A percentile compares a stretch with the other conserved stretches of the same genome.
phyloP scores from a whole-genome alignment of 2,888 invertebrate species.

The Cerastis leucographa region DNA sequence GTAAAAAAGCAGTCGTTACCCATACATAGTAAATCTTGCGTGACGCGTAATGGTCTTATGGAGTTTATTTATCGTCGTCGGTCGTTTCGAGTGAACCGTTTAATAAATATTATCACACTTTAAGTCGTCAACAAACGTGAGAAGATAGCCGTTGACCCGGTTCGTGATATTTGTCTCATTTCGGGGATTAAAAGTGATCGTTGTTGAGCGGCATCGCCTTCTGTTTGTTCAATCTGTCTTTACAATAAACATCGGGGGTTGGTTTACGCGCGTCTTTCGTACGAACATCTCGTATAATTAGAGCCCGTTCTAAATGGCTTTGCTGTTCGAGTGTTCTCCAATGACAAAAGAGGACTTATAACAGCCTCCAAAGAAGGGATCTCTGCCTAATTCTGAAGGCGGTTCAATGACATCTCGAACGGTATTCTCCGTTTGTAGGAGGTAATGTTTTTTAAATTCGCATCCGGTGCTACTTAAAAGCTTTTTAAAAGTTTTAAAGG shows the following conservation, averaged over 20 bases:
- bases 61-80: constrained; percentile 87
- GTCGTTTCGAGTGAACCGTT: constrained; percentile 87
- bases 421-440: constrained; percentile 76
- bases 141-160: constrained; percentile 89
- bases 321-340: constrained; percentile 83
- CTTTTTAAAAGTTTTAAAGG: constrained; percentile 69
- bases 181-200: constrained; percentile 88
- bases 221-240: constrained; percentile 86
- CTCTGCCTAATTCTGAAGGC: constrained; percentile 81
- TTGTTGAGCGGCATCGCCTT: constrained; percentile 83
- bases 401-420: constrained; percentile 82
- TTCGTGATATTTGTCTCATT: constrained; percentile 90
- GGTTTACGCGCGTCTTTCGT: constrained; percentile 75
- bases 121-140: constrained; percentile 90
- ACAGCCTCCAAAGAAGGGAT: constrained; percentile 78
- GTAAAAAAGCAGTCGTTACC: constrained; percentile 82
- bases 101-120: constrained; percentile 90
- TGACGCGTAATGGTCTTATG: constrained; percentile 87
- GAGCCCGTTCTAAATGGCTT: constrained; percentile 82
- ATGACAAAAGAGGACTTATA: constrained; percentile 86
- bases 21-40: constrained; percentile 88
- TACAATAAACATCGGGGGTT: constrained; percentile 84
- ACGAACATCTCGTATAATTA: constrained; percentile 85
- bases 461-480: constrained; percentile 84
- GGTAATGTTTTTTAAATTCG: constrained; percentile 81